Conservation (phyloP, 2,113 vertebrate genomes). For the Todiramphus chloris region DNA sequence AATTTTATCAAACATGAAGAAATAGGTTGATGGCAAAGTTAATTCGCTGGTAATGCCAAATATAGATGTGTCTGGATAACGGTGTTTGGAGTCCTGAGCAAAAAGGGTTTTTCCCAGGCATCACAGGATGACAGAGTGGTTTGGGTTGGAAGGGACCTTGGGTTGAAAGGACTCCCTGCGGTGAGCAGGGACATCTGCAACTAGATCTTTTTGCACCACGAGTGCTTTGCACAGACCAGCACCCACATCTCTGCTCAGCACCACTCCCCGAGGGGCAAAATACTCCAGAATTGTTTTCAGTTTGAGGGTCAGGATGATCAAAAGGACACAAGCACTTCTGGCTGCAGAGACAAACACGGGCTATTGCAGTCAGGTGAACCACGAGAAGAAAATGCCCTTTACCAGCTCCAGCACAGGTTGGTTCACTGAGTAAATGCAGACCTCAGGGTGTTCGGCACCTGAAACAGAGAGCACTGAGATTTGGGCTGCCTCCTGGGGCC, state of each 20-base stretch:
- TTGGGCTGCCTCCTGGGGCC: neutral
- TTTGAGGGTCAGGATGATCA: too few species aligned
- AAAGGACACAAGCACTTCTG: too few species aligned
- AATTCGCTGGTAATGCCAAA: neutral
- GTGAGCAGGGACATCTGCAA: too few species aligned
- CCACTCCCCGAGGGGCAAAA: too few species aligned
- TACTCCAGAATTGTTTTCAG: too few species aligned
- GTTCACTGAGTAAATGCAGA: neutral
- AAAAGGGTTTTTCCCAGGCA: neutral
- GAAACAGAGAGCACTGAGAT: too few species aligned
- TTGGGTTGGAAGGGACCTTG: too few species aligned
- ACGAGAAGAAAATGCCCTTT: neutral
- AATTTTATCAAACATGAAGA: constrained; percentile 21
- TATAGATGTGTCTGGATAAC: neutral
- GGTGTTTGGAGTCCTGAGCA: neutral
- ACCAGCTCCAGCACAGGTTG: neutral
- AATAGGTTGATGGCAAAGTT: constrained; percentile 33
- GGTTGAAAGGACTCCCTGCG: too few species aligned
- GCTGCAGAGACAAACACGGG: neutral
- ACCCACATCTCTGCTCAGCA: too few species aligned
- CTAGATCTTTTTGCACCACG: neutral
- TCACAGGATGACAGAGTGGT: too few species aligned
- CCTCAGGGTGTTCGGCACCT: neutral
- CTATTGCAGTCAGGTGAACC: neutral
- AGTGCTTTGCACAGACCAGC: neutral